A percentile compares a stretch with the other conserved stretches of the same genome.
Evolutionary conservation across 2,888 invertebrate genomes (phyloP).

Genomic region (Agrochola litura): DNA sequence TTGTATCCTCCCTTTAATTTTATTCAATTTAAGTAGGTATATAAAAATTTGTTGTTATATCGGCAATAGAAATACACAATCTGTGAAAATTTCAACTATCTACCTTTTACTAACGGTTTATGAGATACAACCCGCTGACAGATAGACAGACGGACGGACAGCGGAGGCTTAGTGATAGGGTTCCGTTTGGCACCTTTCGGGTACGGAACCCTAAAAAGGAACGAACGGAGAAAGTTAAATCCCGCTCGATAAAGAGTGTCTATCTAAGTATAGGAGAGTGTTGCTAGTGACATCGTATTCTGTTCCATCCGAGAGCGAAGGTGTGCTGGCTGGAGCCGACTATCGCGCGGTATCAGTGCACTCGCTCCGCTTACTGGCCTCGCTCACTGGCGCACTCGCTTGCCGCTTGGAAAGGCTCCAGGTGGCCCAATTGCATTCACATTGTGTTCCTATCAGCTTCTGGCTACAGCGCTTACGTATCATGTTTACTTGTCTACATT

Average conservation of each 20-base stretch:
- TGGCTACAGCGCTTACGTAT: constrained; percentile 36
- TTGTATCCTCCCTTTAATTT: too few relatives aligned
- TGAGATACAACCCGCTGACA: too few relatives aligned
- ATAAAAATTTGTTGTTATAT: too few relatives aligned
- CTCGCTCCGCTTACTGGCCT: constrained; percentile 28
- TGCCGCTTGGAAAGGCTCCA: constrained; percentile 58
- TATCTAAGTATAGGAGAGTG: neutral
- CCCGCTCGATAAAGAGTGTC: neutral
- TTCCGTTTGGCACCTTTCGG: too few relatives aligned
- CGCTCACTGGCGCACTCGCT: constrained; percentile 11
- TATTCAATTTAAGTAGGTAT: too few relatives aligned
- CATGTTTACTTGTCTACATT: constrained; percentile 25
- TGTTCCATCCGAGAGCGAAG: constrained; percentile 32
- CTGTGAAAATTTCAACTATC: too few relatives aligned
- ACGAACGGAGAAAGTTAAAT: neutral
- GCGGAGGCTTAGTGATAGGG: too few relatives aligned
- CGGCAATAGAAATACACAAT: too few relatives aligned
- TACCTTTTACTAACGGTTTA: too few relatives aligned
- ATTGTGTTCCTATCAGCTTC: constrained; percentile 42
- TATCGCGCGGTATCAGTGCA: constrained; percentile 14
- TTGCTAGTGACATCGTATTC: neutral
- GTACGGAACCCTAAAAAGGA: neutral
- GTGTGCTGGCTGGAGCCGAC: constrained; percentile 3
- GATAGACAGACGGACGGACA: too few relatives aligned
- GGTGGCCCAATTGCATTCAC: constrained; percentile 51